Conservation (phyloP, 2,113 vertebrate genomes). For the Mesocricetus auratus region DNA sequence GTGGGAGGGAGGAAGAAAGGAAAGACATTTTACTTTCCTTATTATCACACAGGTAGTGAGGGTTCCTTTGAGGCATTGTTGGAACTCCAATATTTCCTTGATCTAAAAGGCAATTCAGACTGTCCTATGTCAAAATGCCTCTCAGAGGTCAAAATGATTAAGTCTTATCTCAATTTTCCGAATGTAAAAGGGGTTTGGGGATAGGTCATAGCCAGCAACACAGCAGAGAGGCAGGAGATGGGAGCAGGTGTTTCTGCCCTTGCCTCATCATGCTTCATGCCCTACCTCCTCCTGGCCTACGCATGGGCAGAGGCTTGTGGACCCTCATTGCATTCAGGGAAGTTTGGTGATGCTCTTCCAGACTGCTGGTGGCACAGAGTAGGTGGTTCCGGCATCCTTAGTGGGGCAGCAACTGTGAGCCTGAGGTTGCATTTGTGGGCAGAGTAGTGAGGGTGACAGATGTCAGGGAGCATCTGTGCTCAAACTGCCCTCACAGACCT, state of each 20-base stretch:
- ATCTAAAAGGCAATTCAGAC: neutral
- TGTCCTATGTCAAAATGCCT: neutral
- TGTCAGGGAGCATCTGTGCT: neutral
- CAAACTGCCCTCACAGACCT: neutral
- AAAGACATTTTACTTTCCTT: neutral
- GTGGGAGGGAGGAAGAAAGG: neutral
- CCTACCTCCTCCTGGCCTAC: neutral
- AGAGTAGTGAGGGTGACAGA: neutral
- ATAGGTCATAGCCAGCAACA: neutral
- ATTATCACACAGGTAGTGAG: neutral
- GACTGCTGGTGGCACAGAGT: neutral
- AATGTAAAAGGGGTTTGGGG: neutral
- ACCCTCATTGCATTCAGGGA: neutral
- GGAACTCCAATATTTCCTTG: neutral
- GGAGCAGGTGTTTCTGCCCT: neutral
- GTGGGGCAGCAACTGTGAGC: neutral
- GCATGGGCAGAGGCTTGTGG: neutral
- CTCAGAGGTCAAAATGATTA: neutral
- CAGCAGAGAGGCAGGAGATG: neutral
- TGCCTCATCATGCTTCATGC: neutral
- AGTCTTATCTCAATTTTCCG: neutral
- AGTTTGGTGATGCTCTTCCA: neutral
- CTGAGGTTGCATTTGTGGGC: neutral
- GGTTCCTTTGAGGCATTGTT: neutral
- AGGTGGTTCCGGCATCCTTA: neutral